Conservation (phyloP, 2,888 invertebrate genomes). For the Scaptomyza parva region DNA sequence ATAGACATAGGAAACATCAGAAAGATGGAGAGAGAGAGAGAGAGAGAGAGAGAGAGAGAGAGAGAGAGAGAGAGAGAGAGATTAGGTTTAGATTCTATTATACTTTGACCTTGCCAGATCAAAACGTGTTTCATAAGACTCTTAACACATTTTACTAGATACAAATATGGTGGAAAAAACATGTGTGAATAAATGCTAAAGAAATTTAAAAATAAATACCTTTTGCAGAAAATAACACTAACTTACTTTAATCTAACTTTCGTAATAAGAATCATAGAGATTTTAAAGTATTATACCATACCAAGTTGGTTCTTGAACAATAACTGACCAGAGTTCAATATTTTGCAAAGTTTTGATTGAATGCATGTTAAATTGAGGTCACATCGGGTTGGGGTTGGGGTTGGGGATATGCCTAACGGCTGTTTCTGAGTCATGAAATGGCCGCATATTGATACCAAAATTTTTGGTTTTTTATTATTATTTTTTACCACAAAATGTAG, state of each 20-base stretch:
- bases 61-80: too few species aligned
- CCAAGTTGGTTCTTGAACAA: background rate
- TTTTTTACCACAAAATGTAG: slow-evolving; percentile 31
- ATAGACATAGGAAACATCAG: background rate
- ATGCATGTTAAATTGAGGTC: slow-evolving; percentile 50
- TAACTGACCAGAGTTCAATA: background rate
- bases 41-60: too few species aligned
- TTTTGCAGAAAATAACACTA: background rate
- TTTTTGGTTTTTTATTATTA: background rate
- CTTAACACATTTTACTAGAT: background rate
- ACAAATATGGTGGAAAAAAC: background rate
- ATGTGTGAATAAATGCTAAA: too few species aligned
- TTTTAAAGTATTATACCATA: too few species aligned
- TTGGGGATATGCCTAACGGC: slow-evolving; percentile 45
- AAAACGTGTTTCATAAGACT: background rate
- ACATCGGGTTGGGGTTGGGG: slow-evolving; percentile 57
- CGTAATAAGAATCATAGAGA: too few species aligned
- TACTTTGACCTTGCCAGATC: background rate
- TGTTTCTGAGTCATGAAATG: slow-evolving; percentile 61
- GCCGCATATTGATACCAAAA: slow-evolving; percentile 56
- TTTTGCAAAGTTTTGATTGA: slow-evolving; percentile 21
- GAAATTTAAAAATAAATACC: background rate
- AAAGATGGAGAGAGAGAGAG: too few species aligned
- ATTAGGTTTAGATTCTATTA: too few species aligned
- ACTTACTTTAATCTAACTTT: background rate